These are phyloP conservation scores for Drosophila repletoides DNA, from an alignment of 1,140 invertebrate species.

Conservation along the genomic window DNA sequence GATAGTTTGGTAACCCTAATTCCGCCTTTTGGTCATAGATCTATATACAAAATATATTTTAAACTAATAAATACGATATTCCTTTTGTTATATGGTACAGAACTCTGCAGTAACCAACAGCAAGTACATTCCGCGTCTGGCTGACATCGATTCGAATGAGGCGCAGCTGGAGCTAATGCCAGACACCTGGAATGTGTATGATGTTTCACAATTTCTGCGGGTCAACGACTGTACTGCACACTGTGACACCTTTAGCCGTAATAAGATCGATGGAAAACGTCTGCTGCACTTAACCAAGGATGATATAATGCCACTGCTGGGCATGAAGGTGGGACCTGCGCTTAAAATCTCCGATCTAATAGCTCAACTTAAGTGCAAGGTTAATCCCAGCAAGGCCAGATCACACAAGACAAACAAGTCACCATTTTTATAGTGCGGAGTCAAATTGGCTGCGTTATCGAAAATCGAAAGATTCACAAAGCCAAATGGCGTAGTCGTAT, in stretches of 20 bases:
- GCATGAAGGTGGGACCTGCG: constrained; percentile 96
- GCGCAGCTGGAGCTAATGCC: constrained; percentile 86
- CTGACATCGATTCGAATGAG: constrained; percentile 65
- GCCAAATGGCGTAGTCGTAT: constrained; percentile 22
- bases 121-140: constrained; percentile 81
- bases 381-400: constrained; percentile 78
- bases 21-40: too few species aligned
- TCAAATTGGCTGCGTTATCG: background rate
- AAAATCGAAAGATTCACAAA: constrained; percentile 12
- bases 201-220: constrained; percentile 93
- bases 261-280: constrained; percentile 90
- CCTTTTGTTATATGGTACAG: constrained; percentile 30
- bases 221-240: constrained; percentile 95
- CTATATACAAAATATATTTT: too few species aligned
- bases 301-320: constrained; percentile 93
- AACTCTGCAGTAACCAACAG: constrained; percentile 75
- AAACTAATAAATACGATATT: too few species aligned
- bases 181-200: constrained; percentile 90
- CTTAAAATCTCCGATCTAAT: constrained; percentile 96
- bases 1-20: too few species aligned
- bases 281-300: constrained; percentile 93
- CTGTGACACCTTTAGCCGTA: constrained; percentile 90
- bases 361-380: constrained; percentile 88
- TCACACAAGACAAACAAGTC: constrained; percentile 79
- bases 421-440: constrained; percentile 78